A percentile compares a stretch with the other conserved stretches of the same genome.
Conservation (phyloP, 2,113 vertebrate species). For the Naja naja region DNA sequence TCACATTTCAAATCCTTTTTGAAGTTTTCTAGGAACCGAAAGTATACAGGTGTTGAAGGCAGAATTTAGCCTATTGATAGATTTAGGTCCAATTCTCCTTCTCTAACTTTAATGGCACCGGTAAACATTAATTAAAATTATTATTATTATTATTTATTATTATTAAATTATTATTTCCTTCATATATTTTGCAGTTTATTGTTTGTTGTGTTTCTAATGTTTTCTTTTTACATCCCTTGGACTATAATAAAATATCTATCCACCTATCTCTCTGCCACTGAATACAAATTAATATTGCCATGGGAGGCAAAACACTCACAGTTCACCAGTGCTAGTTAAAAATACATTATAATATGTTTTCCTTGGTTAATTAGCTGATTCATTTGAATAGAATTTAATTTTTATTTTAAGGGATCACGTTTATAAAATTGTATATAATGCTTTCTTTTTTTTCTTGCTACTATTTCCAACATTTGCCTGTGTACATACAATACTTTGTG, state of each 20-base stretch:
- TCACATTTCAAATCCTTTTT: no score
- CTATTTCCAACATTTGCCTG: background rate
- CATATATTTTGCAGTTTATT: background rate
- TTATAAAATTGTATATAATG: background rate
- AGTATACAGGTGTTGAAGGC: background rate
- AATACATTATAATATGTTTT: background rate
- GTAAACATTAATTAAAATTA: no score
- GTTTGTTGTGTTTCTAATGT: background rate
- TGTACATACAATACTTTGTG: background rate
- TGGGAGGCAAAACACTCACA: background rate
- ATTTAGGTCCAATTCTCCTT: background rate
- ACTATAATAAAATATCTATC: background rate
- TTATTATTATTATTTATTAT: no score
- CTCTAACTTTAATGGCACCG: background rate
- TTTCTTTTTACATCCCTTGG: background rate
- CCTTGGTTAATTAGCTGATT: background rate
- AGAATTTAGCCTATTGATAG: background rate
- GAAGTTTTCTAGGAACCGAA: background rate
- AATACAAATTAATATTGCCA: background rate
- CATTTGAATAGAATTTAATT: background rate
- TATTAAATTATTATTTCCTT: background rate
- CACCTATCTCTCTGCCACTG: background rate
- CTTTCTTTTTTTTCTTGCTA: background rate
- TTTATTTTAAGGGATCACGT: background rate
- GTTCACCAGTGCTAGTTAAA: background rate